Evolutionary conservation across 2,113 vertebrate species (phyloP).

Genomic region (Hyperoodon ampullatus): DNA sequence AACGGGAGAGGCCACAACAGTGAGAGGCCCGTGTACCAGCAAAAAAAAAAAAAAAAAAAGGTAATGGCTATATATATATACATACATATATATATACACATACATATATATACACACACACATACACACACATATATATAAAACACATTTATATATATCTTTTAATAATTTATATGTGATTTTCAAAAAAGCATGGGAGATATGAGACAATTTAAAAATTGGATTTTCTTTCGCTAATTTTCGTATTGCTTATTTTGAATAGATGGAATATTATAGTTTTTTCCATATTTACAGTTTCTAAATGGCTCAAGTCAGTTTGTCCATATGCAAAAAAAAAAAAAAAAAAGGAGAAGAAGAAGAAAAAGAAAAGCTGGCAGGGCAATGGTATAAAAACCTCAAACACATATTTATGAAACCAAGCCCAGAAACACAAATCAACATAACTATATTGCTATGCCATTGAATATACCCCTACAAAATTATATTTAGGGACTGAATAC

Average conservation of each 20-base stretch:
- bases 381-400: neutral
- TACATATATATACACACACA: rapidly evolving
- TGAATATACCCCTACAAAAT: neutral
- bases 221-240: neutral
- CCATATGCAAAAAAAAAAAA: neutral
- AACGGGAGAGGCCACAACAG: too few relatives aligned
- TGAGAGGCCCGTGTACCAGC: too few relatives aligned
- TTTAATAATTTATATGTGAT: neutral
- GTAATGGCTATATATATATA: neutral
- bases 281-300: neutral
- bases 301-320: neutral
- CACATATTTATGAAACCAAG: neutral
- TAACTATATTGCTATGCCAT: neutral
- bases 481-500: neutral
- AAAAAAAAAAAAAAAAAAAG: too few relatives aligned
- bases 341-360: neutral
- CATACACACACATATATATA: rapidly evolving
- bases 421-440: neutral
- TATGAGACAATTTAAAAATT: neutral
- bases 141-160: neutral
- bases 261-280: neutral
- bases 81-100: too few relatives aligned
- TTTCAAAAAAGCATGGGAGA: neutral
- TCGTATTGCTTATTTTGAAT: neutral
- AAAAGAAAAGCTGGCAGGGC: neutral